phyloP scores from a whole-genome alignment of 2,797 vertebrate species.

The Emys orbicularis region DNA sequence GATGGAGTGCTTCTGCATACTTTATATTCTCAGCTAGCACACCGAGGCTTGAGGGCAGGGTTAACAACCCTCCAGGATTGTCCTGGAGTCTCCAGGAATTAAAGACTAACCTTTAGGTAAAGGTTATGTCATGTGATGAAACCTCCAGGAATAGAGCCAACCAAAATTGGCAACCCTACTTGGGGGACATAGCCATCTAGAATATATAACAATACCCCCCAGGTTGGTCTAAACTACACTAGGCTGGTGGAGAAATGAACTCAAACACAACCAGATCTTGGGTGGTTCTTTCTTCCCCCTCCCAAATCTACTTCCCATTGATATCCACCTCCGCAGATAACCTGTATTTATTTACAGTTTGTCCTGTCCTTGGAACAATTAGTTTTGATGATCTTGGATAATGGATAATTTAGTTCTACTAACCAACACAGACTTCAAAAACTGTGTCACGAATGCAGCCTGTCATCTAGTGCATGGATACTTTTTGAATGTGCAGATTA shows the following conservation, averaged over 20 bases:
- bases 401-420: not conserved
- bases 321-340: not conserved
- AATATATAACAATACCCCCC: too few species aligned
- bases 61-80: too few species aligned
- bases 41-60: too few species aligned
- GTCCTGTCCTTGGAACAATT: not conserved
- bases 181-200: too few species aligned
- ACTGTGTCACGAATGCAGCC: fast-evolving
- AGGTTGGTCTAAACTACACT: too few species aligned
- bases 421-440: not conserved
- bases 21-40: not conserved
- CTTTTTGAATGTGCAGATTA: fast-evolving
- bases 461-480: not conserved
- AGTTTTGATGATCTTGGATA: not conserved
- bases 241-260: too few species aligned
- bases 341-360: too few species aligned
- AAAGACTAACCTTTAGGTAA: too few species aligned
- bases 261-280: not conserved
- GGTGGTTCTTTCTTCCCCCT: not conserved
- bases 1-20: not conserved
- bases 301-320: fast-evolving
- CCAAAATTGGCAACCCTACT: too few species aligned
- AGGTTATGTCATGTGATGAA: too few species aligned
- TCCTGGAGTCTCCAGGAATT: too few species aligned
- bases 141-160: too few species aligned